Conservation (phyloP, 1,140 invertebrate species). For the Heterodera schachtii region DNA sequence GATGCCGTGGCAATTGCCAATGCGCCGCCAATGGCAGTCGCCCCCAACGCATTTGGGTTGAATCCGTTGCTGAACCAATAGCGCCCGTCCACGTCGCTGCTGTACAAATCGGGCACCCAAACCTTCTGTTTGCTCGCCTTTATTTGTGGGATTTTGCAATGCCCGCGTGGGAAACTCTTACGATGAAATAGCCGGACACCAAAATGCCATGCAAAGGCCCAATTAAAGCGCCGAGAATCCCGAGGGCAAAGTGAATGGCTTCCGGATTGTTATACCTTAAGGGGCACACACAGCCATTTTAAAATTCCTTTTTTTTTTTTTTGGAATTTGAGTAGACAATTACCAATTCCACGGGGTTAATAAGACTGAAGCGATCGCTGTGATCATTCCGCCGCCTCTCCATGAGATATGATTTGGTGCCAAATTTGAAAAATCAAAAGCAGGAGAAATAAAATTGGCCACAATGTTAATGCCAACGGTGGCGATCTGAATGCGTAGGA, state of each 20-base stretch:
- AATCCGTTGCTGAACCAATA: conserved; percentile 12
- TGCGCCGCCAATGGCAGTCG: neutral
- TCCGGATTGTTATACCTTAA: conserved; percentile 2
- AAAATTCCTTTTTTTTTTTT: too few species aligned
- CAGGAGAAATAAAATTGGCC: conserved; percentile 10
- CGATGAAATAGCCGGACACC: neutral
- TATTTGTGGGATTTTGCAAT: neutral
- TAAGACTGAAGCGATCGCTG: conserved; percentile 7
- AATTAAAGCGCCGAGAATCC: conserved; percentile 3
- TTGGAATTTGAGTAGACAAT: too few species aligned
- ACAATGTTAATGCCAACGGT: conserved; percentile 6
- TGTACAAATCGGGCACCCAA: conserved; percentile 14
- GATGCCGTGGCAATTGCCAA: neutral
- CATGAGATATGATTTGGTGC: conserved; percentile 1
- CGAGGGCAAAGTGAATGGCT: neutral
- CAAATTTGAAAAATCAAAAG: conserved; percentile 14
- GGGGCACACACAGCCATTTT: too few species aligned
- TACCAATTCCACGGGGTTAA: conserved; percentile 6
- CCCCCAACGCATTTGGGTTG: conserved; percentile 3
- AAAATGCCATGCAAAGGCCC: conserved; percentile 6
- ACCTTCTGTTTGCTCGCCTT: conserved; percentile 15
- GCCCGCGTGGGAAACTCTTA: neutral
- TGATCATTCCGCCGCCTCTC: conserved; percentile 4
- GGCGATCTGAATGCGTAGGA: neutral
- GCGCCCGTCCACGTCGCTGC: neutral